Evolutionary conservation across 2,888 invertebrate species (phyloP).

Genomic region (Eulithis prunata): DNA sequence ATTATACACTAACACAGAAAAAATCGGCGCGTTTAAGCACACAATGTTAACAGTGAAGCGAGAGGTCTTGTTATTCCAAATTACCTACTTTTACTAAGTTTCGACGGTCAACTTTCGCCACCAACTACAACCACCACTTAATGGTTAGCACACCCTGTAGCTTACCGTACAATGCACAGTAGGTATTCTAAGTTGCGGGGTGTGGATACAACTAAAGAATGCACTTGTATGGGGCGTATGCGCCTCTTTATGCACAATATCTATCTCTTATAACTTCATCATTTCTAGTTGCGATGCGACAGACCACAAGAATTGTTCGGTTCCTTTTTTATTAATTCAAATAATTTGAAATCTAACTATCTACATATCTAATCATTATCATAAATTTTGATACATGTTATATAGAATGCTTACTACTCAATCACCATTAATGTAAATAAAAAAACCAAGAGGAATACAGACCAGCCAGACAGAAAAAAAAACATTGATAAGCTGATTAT

Average conservation of each 20-base stretch:
- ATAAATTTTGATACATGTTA: slow-evolving; percentile 5
- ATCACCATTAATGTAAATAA: slow-evolving; percentile 1
- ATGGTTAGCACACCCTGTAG: background rate
- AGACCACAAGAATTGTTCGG: background rate
- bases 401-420: slow-evolving; percentile 35
- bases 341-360: no score
- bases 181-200: background rate
- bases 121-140: background rate
- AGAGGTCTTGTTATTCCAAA: slow-evolving; percentile 38
- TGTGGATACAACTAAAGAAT: background rate
- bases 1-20: slow-evolving; percentile 34
- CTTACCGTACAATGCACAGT: background rate
- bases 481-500: slow-evolving; percentile 5
- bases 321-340: background rate
- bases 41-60: slow-evolving; percentile 41
- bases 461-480: slow-evolving; percentile 4
- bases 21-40: slow-evolving; percentile 43
- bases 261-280: background rate
- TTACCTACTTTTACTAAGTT: background rate
- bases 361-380: no score
- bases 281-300: background rate
- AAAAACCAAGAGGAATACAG: no score
- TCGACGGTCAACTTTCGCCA: background rate
- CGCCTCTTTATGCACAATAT: background rate
- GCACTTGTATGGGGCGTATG: background rate